Evolutionary conservation across 2,797 vertebrate genomes (phyloP), one percentile per base, ranked within the genome.

Genomic region (Spinus pinus): DNA sequence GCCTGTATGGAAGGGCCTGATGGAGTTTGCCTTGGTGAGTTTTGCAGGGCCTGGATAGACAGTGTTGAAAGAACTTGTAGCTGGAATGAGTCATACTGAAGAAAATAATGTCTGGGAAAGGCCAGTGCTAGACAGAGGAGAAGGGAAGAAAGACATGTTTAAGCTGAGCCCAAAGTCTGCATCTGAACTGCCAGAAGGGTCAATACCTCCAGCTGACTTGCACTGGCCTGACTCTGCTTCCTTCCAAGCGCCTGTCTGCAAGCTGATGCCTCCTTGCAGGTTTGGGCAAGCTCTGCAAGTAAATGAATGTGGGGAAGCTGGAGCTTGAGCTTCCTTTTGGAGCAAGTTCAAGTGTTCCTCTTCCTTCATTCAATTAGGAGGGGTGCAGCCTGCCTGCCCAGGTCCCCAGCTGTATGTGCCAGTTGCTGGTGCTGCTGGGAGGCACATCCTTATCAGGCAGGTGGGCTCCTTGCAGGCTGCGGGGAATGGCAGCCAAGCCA

Each of bases 111-210:
- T 5, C 39, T 95, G 75, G 41, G 33, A 91, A 94, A 47, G 82
- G 79, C 62, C 79, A 78, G 57, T 17, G 57, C 44, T 33, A 62
- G 10, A 30, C 6, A 30, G 41, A 24, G 18, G 11, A 56, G 33
- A 79, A 51, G 31, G 49, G 67, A 80, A 93, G 37, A 74, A 7
- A 93, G 74, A 50, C 74, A 25, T 85, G 88, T 92, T 92, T 72
- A 85, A 95, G 72, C 91, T 84, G 85, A 88, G 73, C 75, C 62
- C 56, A 66, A 10, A 54, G 92, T 94, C 94, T 94, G 81, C 78
- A 95, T 97, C 96, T 85, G 95, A 95, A 86, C 86, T 90, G 93
- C 95, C 88, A 90, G 85, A 71, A 94, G 93, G 85, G 80, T 81
- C 90, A 95, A 56, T 60, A 93, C 41, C 73, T 93, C 47, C 73